Conservation (phyloP, 2,113 vertebrate genomes). For the Hippocampus barbouri region DNA sequence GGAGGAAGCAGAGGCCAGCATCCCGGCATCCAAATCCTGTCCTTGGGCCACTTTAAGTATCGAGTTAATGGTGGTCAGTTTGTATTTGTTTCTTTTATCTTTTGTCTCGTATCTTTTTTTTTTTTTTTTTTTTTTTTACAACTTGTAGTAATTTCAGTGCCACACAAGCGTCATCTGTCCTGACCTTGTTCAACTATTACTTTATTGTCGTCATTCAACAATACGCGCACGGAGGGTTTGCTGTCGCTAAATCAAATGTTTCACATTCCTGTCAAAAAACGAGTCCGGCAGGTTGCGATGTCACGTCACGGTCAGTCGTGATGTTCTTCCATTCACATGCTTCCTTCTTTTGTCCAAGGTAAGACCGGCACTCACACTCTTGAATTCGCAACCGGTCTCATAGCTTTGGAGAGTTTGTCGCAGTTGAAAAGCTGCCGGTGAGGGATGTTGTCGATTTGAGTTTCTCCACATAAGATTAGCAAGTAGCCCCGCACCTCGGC, state of each 20-base stretch:
- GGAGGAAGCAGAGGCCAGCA: no score
- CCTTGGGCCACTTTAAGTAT: no score
- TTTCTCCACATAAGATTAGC: neutral
- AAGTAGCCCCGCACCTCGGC: neutral
- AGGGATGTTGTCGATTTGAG: neutral
- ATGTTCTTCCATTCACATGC: neutral
- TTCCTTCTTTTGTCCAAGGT: conserved; percentile 37
- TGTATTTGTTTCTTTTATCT: no score
- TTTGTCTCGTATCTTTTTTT: no score
- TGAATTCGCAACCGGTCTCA: neutral
- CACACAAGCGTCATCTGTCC: neutral
- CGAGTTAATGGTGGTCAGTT: no score
- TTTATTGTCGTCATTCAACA: no score
- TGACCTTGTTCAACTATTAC: neutral
- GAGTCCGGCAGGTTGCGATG: neutral
- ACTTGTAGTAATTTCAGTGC: no score
- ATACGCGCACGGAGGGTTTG: neutral
- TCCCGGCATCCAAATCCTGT: no score
- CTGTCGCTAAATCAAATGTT: neutral
- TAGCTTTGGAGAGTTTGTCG: neutral
- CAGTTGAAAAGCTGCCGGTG: neutral
- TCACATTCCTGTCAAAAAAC: neutral
- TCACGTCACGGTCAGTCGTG: neutral
- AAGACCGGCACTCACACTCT: conserved; percentile 18
- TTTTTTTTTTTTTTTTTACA: no score